Evolutionary conservation across 2,113 vertebrate genomes (phyloP), one percentile per base, ranked within the genome.

Genomic region (Cyprinus carpio): DNA sequence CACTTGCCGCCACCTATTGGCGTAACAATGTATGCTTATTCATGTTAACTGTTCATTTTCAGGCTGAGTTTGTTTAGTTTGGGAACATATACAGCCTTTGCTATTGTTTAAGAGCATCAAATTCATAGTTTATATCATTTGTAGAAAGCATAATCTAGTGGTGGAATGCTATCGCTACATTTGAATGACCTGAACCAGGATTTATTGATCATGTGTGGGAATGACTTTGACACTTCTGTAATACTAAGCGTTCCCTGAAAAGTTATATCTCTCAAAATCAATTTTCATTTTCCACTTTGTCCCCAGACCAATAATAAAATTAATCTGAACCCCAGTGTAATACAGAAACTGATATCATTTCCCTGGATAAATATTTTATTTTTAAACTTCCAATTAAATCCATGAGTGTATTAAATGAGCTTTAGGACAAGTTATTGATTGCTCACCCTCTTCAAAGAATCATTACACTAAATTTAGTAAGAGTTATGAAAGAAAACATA

Each of bases 361-460:
- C 82, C 65, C 82, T 67, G 77, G 69, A 86, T 84, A 89, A 86
- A 90, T 81, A 46, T 84, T 92, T 88, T 87, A 90, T 87, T 88
- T 92, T 91, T 88, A 87, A 58, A 20, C 77, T 74, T 77, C 89
- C 89, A 89, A 94, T 94, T 93, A 92, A 90, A 91, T 88, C 88
- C 77, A 90, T 93, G 84, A 88, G 85, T 88, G 81, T 86, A 82
- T 89, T 90, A 93, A 95, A 94, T 93, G 93, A 91, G 89, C 85
- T 92, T 87, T 91, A 90, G 92, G 92, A 93, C 92, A 90, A 93
- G 92, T 86, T 94, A 94, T 93, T 90, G 93, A 95, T 94, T 90
- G 88, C 69, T 69, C 62, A 89, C 82, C 86, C 81, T 84, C 87
- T 84, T 87, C 87, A 37, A 82, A 82, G 74, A 88, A 89, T 67